Conservation (phyloP, 2,888 invertebrate genomes). For the Byasa hedistus region DNA sequence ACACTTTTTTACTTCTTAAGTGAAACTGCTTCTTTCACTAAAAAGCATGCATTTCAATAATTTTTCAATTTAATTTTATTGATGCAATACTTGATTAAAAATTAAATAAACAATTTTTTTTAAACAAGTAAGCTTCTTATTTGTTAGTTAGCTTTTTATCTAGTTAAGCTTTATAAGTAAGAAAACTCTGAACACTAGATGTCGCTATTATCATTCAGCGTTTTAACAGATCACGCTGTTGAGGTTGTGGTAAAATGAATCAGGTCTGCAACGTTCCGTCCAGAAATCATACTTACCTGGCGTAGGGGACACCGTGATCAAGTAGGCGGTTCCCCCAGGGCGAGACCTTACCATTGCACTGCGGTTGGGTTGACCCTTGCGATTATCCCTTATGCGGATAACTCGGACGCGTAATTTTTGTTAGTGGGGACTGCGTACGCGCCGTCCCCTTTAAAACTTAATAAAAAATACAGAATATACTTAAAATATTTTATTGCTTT, state of each 20-base stretch:
- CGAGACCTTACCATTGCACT: conserved; percentile 18
- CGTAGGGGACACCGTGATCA: conserved; percentile 26
- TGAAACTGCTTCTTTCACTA: no score
- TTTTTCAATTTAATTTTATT: no score
- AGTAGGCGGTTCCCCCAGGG: conserved; percentile 25
- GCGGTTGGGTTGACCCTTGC: conserved; percentile 21
- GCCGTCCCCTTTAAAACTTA: conserved; percentile 1
- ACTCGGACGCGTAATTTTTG: conserved; percentile 24
- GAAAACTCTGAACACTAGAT: background rate
- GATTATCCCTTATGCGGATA: conserved; percentile 23
- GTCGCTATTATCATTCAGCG: background rate
- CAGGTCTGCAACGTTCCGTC: background rate
- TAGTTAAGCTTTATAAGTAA: no score
- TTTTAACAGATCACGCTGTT: conserved; percentile 1
- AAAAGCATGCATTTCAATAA: no score
- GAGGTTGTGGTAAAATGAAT: background rate
- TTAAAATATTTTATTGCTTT: no score
- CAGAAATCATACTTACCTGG: conserved; percentile 19
- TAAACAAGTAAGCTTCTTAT: no score
- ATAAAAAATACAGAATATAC: no score
- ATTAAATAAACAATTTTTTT: no score
- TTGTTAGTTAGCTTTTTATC: no score
- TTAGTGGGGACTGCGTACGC: conserved; percentile 24
- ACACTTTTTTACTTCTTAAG: no score
- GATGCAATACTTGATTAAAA: no score